Evolutionary conservation across 2,113 vertebrate genomes (phyloP), one percentile per base, ranked within the genome.

Genomic region (Phrynocephalus versicolor): DNA sequence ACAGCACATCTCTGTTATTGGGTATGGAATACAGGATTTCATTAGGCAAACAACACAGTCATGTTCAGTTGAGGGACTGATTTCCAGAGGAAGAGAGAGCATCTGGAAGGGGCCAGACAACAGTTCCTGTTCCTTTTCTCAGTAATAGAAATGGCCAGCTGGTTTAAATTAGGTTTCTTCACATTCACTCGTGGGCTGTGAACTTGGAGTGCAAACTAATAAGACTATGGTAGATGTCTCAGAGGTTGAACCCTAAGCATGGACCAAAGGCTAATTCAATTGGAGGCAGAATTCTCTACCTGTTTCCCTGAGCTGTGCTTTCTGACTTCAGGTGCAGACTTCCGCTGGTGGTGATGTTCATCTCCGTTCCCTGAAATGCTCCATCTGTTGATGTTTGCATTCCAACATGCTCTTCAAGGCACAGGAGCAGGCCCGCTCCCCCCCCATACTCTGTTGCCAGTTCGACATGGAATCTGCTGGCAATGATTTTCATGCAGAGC

Each of bases 41-140:
- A 35, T 92, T 85, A 88, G 91, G 78, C 9, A 87, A 45, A 15
- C 62, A 82, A 76, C 80, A 30, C 86, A 85, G 69, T 55, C 35
- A 82, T 72, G 79, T 91, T 85, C 30, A 86, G 55, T 79, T 78
- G 25, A 15, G 57, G 51, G 81, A 85, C 87, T 93, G 88, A 93
- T 89, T 87, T 65, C 79, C 87, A 60, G 70, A 82, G 55, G 79
- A n/a, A 79, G 16, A 57, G 23, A 87, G 83, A 87, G 74, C 87
- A 74, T 89, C 83, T 85, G 83, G 79, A 89, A 93, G 84, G 41
- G 9, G 27, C 81, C 77, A 83, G 80, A 87, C 74, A 3, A 19
- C 88, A 25, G 51, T 83, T 89, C 87, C 89, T 83, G 82, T 90
- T 90, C 73, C 65, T 89, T n/a, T 9, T 37, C 41, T 3, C 6